A percentile compares a stretch with the other conserved stretches of the same genome.
phyloP scores from a whole-genome alignment of 92 coral and sea anemone species.

The Porites lobata region DNA sequence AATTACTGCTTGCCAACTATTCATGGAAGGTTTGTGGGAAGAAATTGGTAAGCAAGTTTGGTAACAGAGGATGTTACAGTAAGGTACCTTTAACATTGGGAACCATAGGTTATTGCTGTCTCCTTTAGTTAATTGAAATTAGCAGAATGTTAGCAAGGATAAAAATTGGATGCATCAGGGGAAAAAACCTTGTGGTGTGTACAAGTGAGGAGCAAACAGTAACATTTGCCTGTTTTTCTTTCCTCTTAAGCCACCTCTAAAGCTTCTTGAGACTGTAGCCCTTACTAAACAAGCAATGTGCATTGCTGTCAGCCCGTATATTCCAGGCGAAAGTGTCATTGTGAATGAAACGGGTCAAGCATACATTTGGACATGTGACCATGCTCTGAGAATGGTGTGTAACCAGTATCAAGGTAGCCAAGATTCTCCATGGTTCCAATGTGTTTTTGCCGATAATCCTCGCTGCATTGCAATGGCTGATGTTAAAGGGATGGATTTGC shows the following conservation, averaged over 20 bases:
- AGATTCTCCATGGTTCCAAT: constrained; percentile 78
- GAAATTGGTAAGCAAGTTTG: too few relatives aligned
- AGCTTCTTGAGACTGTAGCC: constrained; percentile 75
- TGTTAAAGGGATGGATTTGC: constrained; percentile 70
- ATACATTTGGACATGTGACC: constrained; percentile 73
- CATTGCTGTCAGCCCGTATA: constrained; percentile 80
- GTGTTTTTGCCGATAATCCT: constrained; percentile 92
- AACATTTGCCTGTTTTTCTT: background rate
- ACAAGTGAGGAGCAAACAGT: background rate
- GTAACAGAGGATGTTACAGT: too few relatives aligned
- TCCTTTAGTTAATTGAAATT: too few relatives aligned
- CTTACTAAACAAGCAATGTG: constrained; percentile 72
- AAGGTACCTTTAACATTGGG: too few relatives aligned
- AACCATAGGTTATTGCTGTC: too few relatives aligned
- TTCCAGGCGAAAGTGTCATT: constrained; percentile 83
- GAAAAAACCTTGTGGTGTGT: background rate
- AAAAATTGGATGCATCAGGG: too few relatives aligned
- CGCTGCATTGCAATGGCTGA: constrained; percentile 79
- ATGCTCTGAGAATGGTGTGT: constrained; percentile 36
- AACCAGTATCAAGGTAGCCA: constrained; percentile 35
- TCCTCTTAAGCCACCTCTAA: constrained; percentile 43
- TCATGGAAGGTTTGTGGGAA: too few relatives aligned
- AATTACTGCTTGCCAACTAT: too few relatives aligned
- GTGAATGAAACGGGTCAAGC: constrained; percentile 83
- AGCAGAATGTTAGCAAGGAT: too few relatives aligned